phyloP scores from a whole-genome alignment of 92 coral and sea anemone genomes.

The Diadumene lineata region DNA sequence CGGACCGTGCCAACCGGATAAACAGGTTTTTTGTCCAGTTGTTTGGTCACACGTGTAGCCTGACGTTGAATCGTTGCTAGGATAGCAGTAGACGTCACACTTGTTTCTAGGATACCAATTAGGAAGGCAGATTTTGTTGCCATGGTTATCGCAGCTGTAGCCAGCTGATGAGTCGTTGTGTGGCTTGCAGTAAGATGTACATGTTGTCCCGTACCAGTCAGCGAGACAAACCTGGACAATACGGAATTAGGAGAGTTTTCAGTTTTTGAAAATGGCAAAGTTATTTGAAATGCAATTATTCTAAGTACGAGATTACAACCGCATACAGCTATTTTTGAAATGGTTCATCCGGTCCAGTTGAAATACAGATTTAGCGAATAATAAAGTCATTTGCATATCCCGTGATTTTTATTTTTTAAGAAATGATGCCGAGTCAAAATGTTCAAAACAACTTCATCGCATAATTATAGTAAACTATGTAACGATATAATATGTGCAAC shows the following conservation, averaged over 20 bases:
- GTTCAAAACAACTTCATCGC: too few species aligned
- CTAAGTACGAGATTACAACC: too few species aligned
- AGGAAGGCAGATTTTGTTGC: slow-evolving; percentile 31
- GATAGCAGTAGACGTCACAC: slow-evolving; percentile 39
- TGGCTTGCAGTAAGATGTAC: slow-evolving; percentile 32
- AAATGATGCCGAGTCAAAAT: too few species aligned
- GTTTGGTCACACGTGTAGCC: slow-evolving; percentile 40
- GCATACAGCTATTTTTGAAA: too few species aligned
- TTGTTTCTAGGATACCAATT: slow-evolving; percentile 37
- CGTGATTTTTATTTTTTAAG: too few species aligned
- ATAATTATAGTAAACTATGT: too few species aligned
- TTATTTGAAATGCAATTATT: neutral
- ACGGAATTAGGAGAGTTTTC: too few species aligned
- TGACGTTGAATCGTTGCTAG: slow-evolving; percentile 36
- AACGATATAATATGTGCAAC: too few species aligned
- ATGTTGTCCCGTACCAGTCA: slow-evolving; percentile 49
- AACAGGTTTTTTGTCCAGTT: slow-evolving; percentile 56
- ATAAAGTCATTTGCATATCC: too few species aligned
- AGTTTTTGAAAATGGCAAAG: neutral
- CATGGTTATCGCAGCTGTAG: slow-evolving; percentile 43
- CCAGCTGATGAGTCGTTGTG: slow-evolving; percentile 40
- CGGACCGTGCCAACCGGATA: slow-evolving; percentile 75
- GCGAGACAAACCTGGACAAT: slow-evolving; percentile 27
- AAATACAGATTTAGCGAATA: too few species aligned
- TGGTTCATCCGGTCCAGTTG: too few species aligned